Conservation (phyloP, 2,888 invertebrate genomes). For the Pocota personata region DNA sequence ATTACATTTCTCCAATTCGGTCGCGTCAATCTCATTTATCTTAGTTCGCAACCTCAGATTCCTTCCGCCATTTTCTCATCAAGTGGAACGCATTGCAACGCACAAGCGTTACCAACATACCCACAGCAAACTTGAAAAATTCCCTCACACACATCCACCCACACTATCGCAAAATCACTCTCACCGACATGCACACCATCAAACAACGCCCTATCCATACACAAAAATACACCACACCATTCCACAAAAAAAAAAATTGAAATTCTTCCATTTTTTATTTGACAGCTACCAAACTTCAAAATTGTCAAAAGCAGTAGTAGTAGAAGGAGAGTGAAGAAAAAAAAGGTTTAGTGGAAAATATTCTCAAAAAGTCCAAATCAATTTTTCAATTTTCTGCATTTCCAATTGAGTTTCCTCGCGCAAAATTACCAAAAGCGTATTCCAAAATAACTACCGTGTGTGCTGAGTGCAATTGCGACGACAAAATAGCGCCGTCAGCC, state of each 20-base stretch:
- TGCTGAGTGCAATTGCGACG: conserved; percentile 60
- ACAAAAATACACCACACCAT: conserved; percentile 48
- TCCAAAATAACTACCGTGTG: conserved; percentile 52
- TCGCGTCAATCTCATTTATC: conserved; percentile 43
- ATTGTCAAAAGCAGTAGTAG: conserved; percentile 76
- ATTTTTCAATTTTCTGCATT: conserved; percentile 72
- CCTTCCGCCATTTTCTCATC: conserved; percentile 68
- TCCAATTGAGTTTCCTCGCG: conserved; percentile 59
- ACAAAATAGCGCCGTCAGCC: conserved; percentile 54
- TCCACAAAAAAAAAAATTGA: conserved; percentile 54
- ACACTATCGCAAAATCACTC: conserved; percentile 46
- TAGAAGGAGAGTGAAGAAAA: conserved; percentile 70
- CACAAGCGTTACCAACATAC: conserved; percentile 62
- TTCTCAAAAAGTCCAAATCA: conserved; percentile 68
- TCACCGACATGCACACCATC: conserved; percentile 38
- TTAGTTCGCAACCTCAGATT: conserved; percentile 27
- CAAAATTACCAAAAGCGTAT: conserved; percentile 39
- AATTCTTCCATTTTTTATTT: conserved; percentile 75
- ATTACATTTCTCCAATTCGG: conserved; percentile 33
- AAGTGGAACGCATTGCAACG: conserved; percentile 57
- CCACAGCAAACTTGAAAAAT: conserved; percentile 53
- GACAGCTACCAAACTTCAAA: conserved; percentile 77
- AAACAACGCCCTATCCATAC: conserved; percentile 21
- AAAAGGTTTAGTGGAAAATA: conserved; percentile 71
- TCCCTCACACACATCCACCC: conserved; percentile 69